Conservation (phyloP, 1,140 invertebrate genomes). For the Ectropis grisescens region DNA sequence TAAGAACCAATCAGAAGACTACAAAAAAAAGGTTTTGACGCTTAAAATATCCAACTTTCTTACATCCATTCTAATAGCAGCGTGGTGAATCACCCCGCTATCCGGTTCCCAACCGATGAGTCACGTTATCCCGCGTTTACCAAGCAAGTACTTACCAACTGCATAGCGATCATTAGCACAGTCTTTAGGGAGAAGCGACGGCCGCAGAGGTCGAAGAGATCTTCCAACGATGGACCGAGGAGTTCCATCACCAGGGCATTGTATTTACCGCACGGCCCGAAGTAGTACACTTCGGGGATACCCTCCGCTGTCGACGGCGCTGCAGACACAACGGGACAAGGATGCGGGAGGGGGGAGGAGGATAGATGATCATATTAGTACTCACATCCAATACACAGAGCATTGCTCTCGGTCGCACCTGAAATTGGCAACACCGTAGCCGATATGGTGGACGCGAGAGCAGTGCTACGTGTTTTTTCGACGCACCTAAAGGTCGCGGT, state of each 20-base stretch:
- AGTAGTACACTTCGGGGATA: constrained; percentile 99
- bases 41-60: too few species aligned
- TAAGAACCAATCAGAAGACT: too few species aligned
- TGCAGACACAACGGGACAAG: constrained; percentile 23
- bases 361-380: constrained; percentile 35
- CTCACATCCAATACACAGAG: constrained; percentile 31
- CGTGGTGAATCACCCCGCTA: too few species aligned
- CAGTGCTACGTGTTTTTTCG: constrained; percentile 28
- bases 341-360: constrained; percentile 13
- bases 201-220: constrained; percentile 99
- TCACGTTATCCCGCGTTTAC: too few species aligned
- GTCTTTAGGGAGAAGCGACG: constrained; percentile 99
- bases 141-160: constrained; percentile 97
- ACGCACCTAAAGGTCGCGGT: too few species aligned
- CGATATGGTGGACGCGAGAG: constrained; percentile 37
- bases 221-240: constrained; percentile 98
- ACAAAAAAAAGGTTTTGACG: too few species aligned
- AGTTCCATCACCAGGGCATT: constrained; percentile 99
- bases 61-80: too few species aligned
- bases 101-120: too few species aligned
- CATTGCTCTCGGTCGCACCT: constrained; percentile 55
- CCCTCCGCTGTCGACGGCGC: constrained; percentile 84
- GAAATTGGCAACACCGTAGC: constrained; percentile 44
- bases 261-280: constrained; percentile 99
- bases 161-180: constrained; percentile 98